Evolutionary conservation across 2,888 invertebrate genomes (phyloP).

Genomic region (Baronia brevicornis): DNA sequence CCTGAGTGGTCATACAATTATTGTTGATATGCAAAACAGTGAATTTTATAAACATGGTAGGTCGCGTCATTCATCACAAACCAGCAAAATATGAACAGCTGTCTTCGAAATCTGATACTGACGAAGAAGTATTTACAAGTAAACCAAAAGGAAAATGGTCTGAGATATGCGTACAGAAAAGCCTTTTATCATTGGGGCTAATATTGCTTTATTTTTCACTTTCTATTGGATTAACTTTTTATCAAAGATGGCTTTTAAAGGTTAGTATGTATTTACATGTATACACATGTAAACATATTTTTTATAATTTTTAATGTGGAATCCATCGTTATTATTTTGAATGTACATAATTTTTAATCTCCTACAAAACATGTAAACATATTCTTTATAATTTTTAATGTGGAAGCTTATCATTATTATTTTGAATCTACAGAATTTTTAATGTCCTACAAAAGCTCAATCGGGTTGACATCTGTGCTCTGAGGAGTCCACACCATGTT

Average conservation of each 20-base stretch:
- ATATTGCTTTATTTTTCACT: conserved; percentile 91
- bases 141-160: conserved; percentile 54
- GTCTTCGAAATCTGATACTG: conserved; percentile 51
- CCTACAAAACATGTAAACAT: too few species aligned
- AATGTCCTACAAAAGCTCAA: too few species aligned
- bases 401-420: too few species aligned
- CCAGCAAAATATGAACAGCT: conserved; percentile 70
- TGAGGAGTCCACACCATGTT: too few species aligned
- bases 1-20: too few species aligned
- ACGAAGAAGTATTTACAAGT: conserved; percentile 52
- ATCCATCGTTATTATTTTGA: not conserved
- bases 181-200: conserved; percentile 63
- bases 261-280: conserved; percentile 54
- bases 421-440: too few species aligned
- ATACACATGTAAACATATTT: not conserved
- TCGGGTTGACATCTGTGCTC: too few species aligned
- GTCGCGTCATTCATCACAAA: conserved; percentile 31
- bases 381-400: too few species aligned
- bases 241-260: conserved; percentile 94
- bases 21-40: conserved; percentile 48
- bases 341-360: too few species aligned
- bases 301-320: conserved; percentile 1
- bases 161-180: conserved; percentile 56
- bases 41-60: conserved; percentile 24
- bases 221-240: conserved; percentile 97